phyloP scores from a whole-genome alignment of 2,797 vertebrate genomes.

The Falco novaeseelandiae region DNA sequence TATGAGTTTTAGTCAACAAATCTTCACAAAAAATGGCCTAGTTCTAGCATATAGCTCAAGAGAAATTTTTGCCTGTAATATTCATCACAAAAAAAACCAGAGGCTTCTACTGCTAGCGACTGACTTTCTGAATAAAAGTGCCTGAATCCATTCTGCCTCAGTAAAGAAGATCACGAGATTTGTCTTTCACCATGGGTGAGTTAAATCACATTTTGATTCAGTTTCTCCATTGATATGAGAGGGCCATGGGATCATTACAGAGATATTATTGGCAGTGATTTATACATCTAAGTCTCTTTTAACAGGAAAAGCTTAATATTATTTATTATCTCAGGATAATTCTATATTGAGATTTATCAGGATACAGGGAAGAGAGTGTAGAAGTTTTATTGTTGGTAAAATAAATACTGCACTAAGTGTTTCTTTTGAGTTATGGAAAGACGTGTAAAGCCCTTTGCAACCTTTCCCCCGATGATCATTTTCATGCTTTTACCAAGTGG shows the following conservation, averaged over 20 bases:
- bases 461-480: neutral
- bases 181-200: neutral
- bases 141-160: neutral
- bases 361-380: neutral
- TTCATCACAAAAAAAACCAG: rapidly evolving
- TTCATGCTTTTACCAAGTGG: neutral
- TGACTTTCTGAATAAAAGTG: neutral
- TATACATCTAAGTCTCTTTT: neutral
- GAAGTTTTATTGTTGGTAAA: neutral
- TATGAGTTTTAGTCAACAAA: neutral
- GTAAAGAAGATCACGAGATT: neutral
- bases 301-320: neutral
- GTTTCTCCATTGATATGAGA: neutral
- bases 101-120: neutral
- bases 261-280: neutral
- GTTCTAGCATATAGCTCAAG: neutral
- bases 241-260: neutral
- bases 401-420: neutral
- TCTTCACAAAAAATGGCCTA: neutral
- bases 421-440: neutral
- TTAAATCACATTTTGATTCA: neutral
- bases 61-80: neutral
- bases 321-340: neutral
- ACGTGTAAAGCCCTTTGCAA: neutral
- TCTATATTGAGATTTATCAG: neutral